These are phyloP conservation scores for Ailuropoda melanoleuca DNA, from an alignment of 2,113 vertebrate species.

Conservation along the genomic window DNA sequence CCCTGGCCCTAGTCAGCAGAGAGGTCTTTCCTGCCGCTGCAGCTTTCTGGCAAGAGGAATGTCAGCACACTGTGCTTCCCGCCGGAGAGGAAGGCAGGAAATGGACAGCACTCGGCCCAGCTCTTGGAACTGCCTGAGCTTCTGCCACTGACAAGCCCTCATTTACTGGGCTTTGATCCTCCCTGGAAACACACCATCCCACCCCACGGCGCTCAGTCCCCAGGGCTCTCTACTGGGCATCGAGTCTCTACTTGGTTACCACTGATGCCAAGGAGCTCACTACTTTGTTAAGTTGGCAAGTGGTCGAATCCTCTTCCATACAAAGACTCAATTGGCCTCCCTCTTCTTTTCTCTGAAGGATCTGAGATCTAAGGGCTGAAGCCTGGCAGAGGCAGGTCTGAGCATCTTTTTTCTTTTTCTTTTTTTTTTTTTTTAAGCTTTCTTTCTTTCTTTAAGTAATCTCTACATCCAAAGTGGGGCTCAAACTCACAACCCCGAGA, in stretches of 20 bases:
- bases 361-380: not conserved
- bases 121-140: not conserved
- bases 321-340: not conserved
- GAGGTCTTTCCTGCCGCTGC: not conserved
- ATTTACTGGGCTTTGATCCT: not conserved
- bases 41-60: not conserved
- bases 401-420: not conserved
- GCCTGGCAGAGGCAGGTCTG: not conserved
- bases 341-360: not conserved
- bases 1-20: not conserved
- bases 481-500: not conserved
- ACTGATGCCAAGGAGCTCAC: not conserved
- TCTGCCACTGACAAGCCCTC: not conserved
- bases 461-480: not conserved
- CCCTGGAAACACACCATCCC: not conserved
- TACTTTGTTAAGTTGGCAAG: not conserved
- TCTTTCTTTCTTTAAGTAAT: not conserved
- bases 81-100: not conserved
- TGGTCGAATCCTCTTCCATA: not conserved
- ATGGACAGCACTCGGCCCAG: not conserved
- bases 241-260: not conserved
- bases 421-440: not conserved
- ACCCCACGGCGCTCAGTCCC: not conserved
- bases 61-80: too few species aligned
- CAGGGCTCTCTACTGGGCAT: not conserved